Evolutionary conservation across 2,888 invertebrate genomes (phyloP).

Genomic region (Fabriciana adippe): DNA sequence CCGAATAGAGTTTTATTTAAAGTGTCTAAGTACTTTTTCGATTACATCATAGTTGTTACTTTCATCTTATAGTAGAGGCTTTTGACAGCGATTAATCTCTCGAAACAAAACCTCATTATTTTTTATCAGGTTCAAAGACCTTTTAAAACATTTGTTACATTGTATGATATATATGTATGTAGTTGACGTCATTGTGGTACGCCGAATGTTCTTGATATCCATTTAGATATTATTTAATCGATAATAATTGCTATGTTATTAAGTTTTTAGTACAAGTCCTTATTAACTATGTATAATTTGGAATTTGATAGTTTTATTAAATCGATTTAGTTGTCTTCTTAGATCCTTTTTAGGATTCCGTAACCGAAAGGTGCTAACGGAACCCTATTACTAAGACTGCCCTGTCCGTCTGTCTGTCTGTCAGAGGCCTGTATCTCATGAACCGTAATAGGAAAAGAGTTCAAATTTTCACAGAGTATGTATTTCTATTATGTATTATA

Average conservation of each 20-base stretch:
- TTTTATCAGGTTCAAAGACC: constrained; percentile 32
- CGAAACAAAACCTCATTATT: constrained; percentile 30
- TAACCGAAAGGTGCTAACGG: no score
- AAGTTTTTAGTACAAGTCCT: neutral
- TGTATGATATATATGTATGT: constrained; percentile 19
- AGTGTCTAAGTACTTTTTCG: no score
- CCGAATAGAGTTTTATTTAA: no score
- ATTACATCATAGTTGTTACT: neutral
- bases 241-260: constrained; percentile 14
- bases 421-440: no score
- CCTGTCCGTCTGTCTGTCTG: no score
- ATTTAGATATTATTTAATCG: constrained; percentile 24
- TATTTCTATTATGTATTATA: no score
- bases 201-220: constrained; percentile 18
- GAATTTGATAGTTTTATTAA: neutral
- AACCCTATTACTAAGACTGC: no score
- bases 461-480: no score
- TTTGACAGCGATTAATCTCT: constrained; percentile 24
- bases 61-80: neutral
- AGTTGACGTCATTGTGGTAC: constrained; percentile 15
- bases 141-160: constrained; percentile 20
- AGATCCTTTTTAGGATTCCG: no score
- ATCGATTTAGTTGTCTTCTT: neutral
- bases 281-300: neutral
- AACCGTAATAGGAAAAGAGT: no score